Evolutionary conservation across 1,140 invertebrate species (phyloP).

Genomic region (Parasteatoda tepidariorum): DNA sequence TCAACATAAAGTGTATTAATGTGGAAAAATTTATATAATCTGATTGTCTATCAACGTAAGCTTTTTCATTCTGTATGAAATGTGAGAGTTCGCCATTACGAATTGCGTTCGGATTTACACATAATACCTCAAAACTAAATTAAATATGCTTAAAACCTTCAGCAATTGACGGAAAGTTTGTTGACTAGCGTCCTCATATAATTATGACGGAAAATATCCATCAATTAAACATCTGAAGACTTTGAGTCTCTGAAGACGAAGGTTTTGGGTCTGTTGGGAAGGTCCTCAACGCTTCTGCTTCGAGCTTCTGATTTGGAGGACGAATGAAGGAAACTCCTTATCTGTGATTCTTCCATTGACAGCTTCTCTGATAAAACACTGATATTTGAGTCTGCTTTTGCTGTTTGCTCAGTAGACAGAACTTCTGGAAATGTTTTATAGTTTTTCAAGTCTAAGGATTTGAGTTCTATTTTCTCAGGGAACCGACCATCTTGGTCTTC

Average conservation of each 20-base stretch:
- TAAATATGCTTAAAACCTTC: too few relatives aligned
- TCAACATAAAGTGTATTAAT: too few relatives aligned
- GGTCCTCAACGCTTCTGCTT: slow-evolving; percentile 47
- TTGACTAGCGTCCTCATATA: too few relatives aligned
- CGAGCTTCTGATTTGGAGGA: slow-evolving; percentile 12
- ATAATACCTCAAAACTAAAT: too few relatives aligned
- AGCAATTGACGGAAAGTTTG: background rate
- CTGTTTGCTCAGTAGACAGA: background rate
- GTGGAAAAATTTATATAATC: too few relatives aligned
- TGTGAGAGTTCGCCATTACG: too few relatives aligned
- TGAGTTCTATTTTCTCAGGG: slow-evolving; percentile 38
- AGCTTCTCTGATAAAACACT: background rate
- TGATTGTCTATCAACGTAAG: too few relatives aligned
- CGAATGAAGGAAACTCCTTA: background rate
- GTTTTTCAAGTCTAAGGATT: background rate
- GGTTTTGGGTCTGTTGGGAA: slow-evolving; percentile 30
- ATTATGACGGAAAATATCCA: too few relatives aligned
- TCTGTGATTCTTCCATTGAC: background rate
- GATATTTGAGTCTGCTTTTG: background rate
- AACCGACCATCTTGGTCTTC: background rate
- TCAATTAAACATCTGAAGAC: slow-evolving; percentile 32
- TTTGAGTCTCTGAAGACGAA: slow-evolving; percentile 36
- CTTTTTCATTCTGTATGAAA: too few relatives aligned
- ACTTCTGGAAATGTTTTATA: background rate
- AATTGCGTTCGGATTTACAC: background rate